Evolutionary conservation across 2,888 invertebrate genomes (phyloP), one percentile per base, ranked within the genome.

Genomic region (Microplitis deprimator): DNA sequence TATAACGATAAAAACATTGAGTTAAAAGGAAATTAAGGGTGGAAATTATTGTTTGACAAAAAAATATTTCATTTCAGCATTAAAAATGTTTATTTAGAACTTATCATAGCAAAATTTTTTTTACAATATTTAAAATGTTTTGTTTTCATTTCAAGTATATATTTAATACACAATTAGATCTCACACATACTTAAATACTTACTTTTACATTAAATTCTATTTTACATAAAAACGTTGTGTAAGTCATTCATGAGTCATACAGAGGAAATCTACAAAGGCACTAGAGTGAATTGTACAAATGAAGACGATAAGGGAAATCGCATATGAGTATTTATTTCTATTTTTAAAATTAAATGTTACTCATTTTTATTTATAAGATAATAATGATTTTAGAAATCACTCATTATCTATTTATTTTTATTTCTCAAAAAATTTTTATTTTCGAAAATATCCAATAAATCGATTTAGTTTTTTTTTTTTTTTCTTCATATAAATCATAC

Each of bases 1-100:
- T 29, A 29, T 29, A 29, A 29, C 29, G 29, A 29, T 29, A 29
- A 2, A 29, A 29, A 29, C 29, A 29, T 29, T 29, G 29, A 29
- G 1, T 29, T 4, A 29, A 29, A 0, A 29, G 29, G 29, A 29
- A 29, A 29, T 29, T 29, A 29, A 29, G 4, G 29, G 29, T 29
- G 29, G 4, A 29, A 29, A 29, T 29, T 2, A 29, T 29, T 29
- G 29, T 29, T 29, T 4, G 3, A 29, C 29, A 29, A 29, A 29
- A 29, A 29, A 29, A 60, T 70, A 64, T 8, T 4, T 50, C 10
- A 62, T 79, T 80, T 78, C 82, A 69, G 79, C 83, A 85, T 88
- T 83, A 84, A 87, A 88, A 88, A 88, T 84, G 84, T 89, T 88
- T 88, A 89, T 88, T 88, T 85, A 84, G 84, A 85, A 84, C 85